Percentiles rank a stretch among this genome's conserved stretches.
Conservation (phyloP, 2,797 vertebrate genomes). For the Prunella strophiata region DNA sequence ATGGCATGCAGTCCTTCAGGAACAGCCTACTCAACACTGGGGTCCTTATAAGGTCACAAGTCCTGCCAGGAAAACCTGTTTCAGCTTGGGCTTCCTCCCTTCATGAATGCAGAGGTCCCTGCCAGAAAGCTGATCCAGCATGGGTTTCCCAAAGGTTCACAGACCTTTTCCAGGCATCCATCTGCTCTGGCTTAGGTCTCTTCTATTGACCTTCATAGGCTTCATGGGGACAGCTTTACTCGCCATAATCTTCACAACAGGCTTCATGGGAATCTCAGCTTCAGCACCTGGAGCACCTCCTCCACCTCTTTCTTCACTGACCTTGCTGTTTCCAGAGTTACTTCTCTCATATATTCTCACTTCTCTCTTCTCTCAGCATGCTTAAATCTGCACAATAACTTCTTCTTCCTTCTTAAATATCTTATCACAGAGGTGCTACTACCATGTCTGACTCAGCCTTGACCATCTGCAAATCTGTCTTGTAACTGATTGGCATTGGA, state of each 20-base stretch:
- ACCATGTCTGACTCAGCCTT: neutral
- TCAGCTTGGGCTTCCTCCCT: neutral
- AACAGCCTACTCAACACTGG: neutral
- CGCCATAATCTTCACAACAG: neutral
- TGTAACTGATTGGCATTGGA: neutral
- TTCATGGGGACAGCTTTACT: neutral
- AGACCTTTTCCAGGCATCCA: neutral
- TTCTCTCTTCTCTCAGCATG: neutral
- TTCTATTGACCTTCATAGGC: rapidly evolving
- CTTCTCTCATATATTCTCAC: neutral
- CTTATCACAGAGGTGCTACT: neutral
- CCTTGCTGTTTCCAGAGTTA: neutral
- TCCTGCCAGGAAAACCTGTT: neutral
- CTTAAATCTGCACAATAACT: neutral
- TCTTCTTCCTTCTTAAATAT: neutral
- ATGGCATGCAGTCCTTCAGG: neutral
- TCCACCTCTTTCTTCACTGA: neutral
- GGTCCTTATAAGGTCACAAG: too few relatives aligned
- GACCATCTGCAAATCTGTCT: too few relatives aligned
- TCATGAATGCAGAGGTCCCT: neutral
- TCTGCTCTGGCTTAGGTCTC: neutral
- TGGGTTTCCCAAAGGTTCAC: neutral
- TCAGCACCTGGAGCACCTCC: rapidly evolving
- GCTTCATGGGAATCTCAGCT: neutral
- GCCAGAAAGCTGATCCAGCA: neutral